phyloP scores from a whole-genome alignment of 2,113 vertebrate genomes.

The Dipodomys spectabilis region DNA sequence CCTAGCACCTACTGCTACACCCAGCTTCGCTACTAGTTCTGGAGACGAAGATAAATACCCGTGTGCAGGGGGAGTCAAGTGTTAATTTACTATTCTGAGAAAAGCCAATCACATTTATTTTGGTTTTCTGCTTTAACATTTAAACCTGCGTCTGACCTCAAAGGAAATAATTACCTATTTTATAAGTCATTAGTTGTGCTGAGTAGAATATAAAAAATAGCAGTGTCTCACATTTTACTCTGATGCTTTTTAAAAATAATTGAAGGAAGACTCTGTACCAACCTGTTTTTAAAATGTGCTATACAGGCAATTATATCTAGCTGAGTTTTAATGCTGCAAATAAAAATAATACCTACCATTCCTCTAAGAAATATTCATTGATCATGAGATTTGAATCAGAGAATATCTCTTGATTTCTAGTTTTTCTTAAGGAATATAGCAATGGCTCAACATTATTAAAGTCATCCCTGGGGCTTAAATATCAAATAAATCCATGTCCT shows the following conservation, averaged over 20 bases:
- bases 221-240: neutral
- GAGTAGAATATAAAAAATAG: conserved; percentile 47
- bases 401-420: neutral
- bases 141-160: conserved; percentile 61
- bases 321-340: neutral
- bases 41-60: conserved; percentile 2
- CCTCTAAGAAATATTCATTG: neutral
- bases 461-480: neutral
- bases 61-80: conserved; percentile 33
- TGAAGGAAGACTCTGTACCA: conserved; percentile 20
- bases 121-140: conserved; percentile 33
- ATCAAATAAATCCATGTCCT: conserved; percentile 4
- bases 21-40: neutral
- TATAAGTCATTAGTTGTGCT: conserved; percentile 49
- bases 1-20: neutral
- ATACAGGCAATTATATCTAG: neutral
- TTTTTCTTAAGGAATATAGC: conserved; percentile 38
- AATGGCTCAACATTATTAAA: conserved; percentile 24
- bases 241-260: conserved; percentile 60
- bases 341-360: neutral
- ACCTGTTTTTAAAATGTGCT: conserved; percentile 44
- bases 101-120: conserved; percentile 62
- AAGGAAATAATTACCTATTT: conserved; percentile 59
- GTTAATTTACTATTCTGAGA: conserved; percentile 55
- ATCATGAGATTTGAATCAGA: neutral